Evolutionary conservation across 2,113 vertebrate genomes (phyloP), one percentile per base, ranked within the genome.

Genomic region (Dipodomys spectabilis): DNA sequence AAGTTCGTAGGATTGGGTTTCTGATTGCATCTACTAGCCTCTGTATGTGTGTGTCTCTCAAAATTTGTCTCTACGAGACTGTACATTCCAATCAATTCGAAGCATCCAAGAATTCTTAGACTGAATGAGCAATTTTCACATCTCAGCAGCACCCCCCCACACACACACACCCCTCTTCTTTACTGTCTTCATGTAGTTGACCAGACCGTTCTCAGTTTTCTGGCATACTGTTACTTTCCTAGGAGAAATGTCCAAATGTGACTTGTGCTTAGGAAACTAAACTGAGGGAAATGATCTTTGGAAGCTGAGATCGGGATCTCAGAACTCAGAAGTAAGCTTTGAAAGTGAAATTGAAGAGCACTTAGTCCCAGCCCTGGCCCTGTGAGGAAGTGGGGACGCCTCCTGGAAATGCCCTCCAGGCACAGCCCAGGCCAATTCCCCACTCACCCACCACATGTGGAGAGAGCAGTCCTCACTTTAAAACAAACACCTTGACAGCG

Each of bases 11-110:
- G 97, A 94, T 82, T 45, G 94, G 97, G 93, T 93, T 95, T 95
- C 94, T 30, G 19, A 89, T 49, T 30, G 90, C 96, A 20, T 53
- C 92, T 53, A 12, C 87, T 77, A 67, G 92, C 95, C 91, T 71
- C 97, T 57, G 53, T 57, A 57, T 18, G 53, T 57, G 49, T 53
- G 53, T 57, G 13, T 57, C 53, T 57, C 94, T 32, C 82, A 73
- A 74, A 57, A 71, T 18, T 90, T 87, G 74, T 86, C 96, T 88
- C 96, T 57, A 64, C 86, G 89, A 97, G 95, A 97, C 95, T 25
- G 15, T 10, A 95, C 97, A 94, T 97, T 97, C 98, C 98, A 96
- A 60, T 91, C 97, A 7, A 0, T 95, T 88, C 7, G 88, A 85
- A 93, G 92, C 69, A 3, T 92, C 96, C 39, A 44, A 93, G 94